Base-by-base conservation (phyloP, 2,113 vertebrate species). In the Fregetta grallaria region DNA sequence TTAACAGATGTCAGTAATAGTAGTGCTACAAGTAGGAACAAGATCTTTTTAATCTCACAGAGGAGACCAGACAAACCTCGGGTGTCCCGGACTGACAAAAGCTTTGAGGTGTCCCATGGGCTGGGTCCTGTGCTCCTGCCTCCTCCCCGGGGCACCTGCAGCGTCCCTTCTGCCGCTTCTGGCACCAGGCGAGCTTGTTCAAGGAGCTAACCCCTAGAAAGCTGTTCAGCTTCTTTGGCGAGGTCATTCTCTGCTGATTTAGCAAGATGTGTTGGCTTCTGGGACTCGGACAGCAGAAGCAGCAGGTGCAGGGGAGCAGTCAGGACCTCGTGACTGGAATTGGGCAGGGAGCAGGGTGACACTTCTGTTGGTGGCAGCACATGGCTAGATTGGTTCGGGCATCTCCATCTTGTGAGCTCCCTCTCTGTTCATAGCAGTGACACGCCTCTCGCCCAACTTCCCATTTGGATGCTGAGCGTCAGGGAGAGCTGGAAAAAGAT, bases 181-280 rank as follows among this genome's bases (percentile, higher is more conserved):
- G 58, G 36, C 42, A 9, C 47, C 25, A 5, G 21, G 16, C 0
- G 0, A 72, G 77, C 74, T 70, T 0, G 0, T 45, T 65, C 18
- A 38, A 63, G 62, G 47, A 68, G 44, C 22, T 44, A 13, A 40
- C 15, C 8, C 19, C 3, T 30, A 23, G 26, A 45, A 91, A 53
- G 40, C 25, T 42, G 10, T 65, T 92, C 22, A 15, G 42, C 21
- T 70, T 73, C 78, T 65, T 79, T 58, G 49, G 44, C 42, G 45
- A 66, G 15, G 61, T 79, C 8, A 2, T 66, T 62, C 53, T 65
- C 20, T 66, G 47, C 15, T 29, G 63, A 53, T 67, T 42, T 62
- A 79, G 65, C 3, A 7, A 76, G n/a, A 52, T 18, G 17, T 14
- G 3, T 67, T 65, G 50, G 42, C 59, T 68, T 55, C 47, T 88